Base-by-base conservation (phyloP, 2,888 invertebrate species). In the Tyria jacobaeae region DNA sequence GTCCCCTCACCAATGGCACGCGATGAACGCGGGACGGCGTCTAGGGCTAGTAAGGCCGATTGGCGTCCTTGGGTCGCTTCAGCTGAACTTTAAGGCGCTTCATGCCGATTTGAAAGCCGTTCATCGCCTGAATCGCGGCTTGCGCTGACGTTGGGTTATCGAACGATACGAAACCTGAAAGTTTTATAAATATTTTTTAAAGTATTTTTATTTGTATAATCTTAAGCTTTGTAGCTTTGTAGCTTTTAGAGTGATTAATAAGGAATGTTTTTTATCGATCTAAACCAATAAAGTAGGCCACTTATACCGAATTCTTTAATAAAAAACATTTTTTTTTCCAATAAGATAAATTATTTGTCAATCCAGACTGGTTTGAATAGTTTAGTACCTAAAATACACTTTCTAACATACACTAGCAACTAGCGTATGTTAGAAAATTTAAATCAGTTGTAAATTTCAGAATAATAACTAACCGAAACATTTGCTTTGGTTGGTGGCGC, bases 31-130 rank as follows among this genome's bases (percentile, higher is more conserved):
- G 91, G 94, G 94, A 94, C 94, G 95, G 94, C 92, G 94, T 92
- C 84, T 84, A 89, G 94, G 87, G 97, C 97, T 98, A 99, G 96
- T 99, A 99, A 91, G 99, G 99, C 95, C 98, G 96, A 94, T 97
- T 98, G 89, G 98, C 98, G 94, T 99, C 99, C 95, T 99, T 99
- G 94, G 99, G 99, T 95, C 99, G 96, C 95, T 99, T 99, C 94
- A 99, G 96, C 95, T 99, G 99, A 86, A 99, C 99, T 95, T 99
- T 99, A 90, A 99, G 97, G 89, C 99, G 96, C 95, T 99, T 99
- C 99, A 99, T 99, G 88, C 99, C 99, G 93, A 99, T 99, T 95
- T 99, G 99, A 95, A 99, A 99, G 89, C 99, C 99, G 94, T 99
- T 99, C 99, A 99, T 99, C 84, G 99, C 97, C 94, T 99, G 99